Conservation (phyloP, 1,140 invertebrate genomes). For the Bombus difficillimus region DNA sequence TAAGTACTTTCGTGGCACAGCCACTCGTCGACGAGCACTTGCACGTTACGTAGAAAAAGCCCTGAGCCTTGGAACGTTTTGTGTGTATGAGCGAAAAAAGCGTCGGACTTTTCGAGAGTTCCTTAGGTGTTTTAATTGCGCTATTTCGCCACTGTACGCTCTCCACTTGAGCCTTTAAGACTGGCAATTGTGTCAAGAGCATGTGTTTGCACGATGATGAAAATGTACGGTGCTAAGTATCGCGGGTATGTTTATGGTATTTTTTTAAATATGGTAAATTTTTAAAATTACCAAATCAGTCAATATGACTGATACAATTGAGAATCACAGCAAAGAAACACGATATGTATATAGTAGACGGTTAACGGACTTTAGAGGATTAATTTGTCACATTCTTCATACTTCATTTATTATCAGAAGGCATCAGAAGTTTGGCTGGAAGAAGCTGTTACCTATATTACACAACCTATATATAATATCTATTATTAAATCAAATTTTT, state of each 20-base stretch:
- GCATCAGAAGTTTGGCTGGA: background rate
- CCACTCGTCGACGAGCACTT: background rate
- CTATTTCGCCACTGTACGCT: slow-evolving; percentile 23
- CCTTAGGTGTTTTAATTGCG: slow-evolving; percentile 39
- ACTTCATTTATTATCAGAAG: background rate
- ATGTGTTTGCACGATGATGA: slow-evolving; percentile 5
- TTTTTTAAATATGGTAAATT: no score
- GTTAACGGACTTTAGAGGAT: no score
- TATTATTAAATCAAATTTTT: background rate
- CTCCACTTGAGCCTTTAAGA: slow-evolving; percentile 18
- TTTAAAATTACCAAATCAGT: background rate
- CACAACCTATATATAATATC: background rate
- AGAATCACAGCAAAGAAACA: background rate
- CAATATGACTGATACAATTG: background rate
- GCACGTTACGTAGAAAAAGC: background rate
- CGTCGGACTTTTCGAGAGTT: slow-evolving; percentile 27
- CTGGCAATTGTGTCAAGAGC: slow-evolving; percentile 44
- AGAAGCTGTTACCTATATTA: no score
- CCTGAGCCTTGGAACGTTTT: background rate
- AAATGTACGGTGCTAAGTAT: background rate
- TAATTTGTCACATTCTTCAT: no score
- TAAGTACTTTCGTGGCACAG: background rate
- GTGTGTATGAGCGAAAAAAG: background rate
- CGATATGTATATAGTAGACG: background rate
- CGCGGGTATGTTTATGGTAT: background rate